Evolutionary conservation across 1,140 invertebrate species (phyloP).

Genomic region (Ericerus pela): DNA sequence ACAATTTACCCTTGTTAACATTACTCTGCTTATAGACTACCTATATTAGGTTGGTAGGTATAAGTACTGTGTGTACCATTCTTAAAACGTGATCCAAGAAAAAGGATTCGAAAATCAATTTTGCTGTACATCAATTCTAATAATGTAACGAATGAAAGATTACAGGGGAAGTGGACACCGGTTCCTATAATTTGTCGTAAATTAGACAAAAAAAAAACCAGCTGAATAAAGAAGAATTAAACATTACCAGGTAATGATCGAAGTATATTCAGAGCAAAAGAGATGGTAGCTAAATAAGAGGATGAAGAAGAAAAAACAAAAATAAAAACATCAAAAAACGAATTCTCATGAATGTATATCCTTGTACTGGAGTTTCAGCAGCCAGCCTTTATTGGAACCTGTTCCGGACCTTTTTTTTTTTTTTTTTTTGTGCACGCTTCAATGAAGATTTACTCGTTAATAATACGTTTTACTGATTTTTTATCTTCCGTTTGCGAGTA

Average conservation of each 20-base stretch:
- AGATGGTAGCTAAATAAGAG: not conserved
- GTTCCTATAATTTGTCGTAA: conserved; percentile 1
- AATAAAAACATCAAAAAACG: too few relatives aligned
- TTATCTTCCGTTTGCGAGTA: conserved; percentile 7
- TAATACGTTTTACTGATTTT: conserved; percentile 2
- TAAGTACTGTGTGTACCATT: too few relatives aligned
- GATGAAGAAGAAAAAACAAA: too few relatives aligned
- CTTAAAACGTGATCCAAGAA: conserved; percentile 2
- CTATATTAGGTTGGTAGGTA: too few relatives aligned
- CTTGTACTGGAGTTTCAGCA: not conserved
- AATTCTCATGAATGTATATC: conserved; percentile 1
- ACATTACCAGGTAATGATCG: not conserved
- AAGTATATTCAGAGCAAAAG: not conserved
- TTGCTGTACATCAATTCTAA: not conserved
- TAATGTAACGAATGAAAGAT: not conserved
- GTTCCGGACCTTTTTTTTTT: conserved; percentile 3
- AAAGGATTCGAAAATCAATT: not conserved
- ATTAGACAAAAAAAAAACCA: not conserved
- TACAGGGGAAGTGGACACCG: conserved; percentile 7
- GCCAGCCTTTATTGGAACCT: not conserved
- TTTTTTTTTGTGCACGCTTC: conserved; percentile 4
- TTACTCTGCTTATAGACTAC: too few relatives aligned
- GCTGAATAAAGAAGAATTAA: not conserved
- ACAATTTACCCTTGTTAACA: too few relatives aligned
- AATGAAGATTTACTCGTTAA: conserved; percentile 4